A percentile compares a stretch with the other conserved stretches of the same genome.
These are phyloP conservation scores for Heteromormyrus szaboi DNA, from an alignment of 2,797 vertebrate genomes.

Conservation along the genomic window DNA sequence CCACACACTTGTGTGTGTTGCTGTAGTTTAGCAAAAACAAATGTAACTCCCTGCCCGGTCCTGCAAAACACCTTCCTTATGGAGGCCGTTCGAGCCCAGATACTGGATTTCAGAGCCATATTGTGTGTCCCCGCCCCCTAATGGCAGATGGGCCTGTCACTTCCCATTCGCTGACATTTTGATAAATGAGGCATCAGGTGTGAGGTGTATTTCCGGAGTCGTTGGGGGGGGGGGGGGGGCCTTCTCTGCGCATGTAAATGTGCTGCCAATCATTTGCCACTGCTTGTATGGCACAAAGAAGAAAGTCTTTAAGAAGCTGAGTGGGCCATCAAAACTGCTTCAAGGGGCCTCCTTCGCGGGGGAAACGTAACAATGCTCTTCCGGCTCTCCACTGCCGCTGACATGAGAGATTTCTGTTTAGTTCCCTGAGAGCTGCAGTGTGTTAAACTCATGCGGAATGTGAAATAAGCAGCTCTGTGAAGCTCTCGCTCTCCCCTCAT, in stretches of 20 bases:
- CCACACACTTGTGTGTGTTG: not conserved
- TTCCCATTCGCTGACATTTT: slow-evolving; percentile 43
- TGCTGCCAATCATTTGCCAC: slow-evolving; percentile 39
- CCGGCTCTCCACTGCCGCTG: not conserved
- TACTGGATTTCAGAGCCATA: slow-evolving; percentile 35
- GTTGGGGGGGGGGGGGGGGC: slow-evolving; percentile 21
- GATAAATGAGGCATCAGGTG: slow-evolving; percentile 56
- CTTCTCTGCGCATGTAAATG: slow-evolving; percentile 36
- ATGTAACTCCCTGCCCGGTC: not conserved
- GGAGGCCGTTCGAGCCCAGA: not conserved
- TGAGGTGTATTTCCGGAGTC: slow-evolving; percentile 45
- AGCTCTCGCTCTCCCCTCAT: not conserved
- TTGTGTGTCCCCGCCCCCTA: slow-evolving; percentile 36
- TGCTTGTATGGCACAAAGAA: not conserved
- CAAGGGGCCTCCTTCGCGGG: not conserved
- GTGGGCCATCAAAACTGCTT: not conserved
- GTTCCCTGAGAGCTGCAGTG: not conserved
- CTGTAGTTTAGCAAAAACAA: not conserved
- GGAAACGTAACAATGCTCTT: not conserved
- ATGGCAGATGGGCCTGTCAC: slow-evolving; percentile 46
- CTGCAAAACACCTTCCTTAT: not conserved
- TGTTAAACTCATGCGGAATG: not conserved
- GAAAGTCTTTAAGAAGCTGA: not conserved
- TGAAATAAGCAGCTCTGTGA: not conserved
- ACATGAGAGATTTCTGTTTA: slow-evolving; percentile 6